Evolutionary conservation across 1,140 invertebrate genomes (phyloP).

Genomic region (Conopomorpha cramerella): DNA sequence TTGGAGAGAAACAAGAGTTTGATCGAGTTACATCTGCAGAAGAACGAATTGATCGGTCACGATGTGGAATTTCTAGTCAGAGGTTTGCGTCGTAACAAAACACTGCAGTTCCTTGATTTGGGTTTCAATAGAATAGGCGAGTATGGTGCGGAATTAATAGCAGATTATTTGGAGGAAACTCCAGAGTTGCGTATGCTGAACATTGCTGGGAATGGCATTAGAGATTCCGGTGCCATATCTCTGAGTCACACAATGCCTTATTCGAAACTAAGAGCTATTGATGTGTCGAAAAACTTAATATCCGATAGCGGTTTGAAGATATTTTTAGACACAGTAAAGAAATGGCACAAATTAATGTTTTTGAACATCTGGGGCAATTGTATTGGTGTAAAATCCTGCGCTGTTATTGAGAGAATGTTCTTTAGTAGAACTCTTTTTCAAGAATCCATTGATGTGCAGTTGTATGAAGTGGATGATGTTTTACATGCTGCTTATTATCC

Average conservation of each 20-base stretch:
- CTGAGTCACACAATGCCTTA: slow-evolving; percentile 56
- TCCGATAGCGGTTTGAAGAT: slow-evolving; percentile 47
- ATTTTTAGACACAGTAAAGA: slow-evolving; percentile 61
- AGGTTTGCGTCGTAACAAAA: slow-evolving; percentile 53
- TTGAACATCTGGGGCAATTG: slow-evolving; percentile 63
- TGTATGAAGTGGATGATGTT: slow-evolving; percentile 56
- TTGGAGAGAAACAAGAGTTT: slow-evolving; percentile 47
- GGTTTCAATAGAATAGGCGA: slow-evolving; percentile 63
- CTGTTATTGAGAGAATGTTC: slow-evolving; percentile 57
- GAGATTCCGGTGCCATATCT: slow-evolving; percentile 56
- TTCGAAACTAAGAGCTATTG: slow-evolving; percentile 58
- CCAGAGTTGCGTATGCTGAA: slow-evolving; percentile 53
- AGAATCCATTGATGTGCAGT: slow-evolving; percentile 58
- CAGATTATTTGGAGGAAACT: slow-evolving; percentile 51
- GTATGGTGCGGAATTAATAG: slow-evolving; percentile 55
- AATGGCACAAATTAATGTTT: slow-evolving; percentile 46
- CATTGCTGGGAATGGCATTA: slow-evolving; percentile 60
- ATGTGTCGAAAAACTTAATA: slow-evolving; percentile 61
- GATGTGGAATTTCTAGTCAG: slow-evolving; percentile 59
- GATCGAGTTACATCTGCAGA: slow-evolving; percentile 62
- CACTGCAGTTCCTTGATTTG: slow-evolving; percentile 59
- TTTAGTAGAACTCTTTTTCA: slow-evolving; percentile 51
- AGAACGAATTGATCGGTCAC: slow-evolving; percentile 61
- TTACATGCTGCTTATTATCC: slow-evolving; percentile 58
- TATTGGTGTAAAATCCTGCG: slow-evolving; percentile 34